Base-by-base conservation (phyloP, 2,113 vertebrate genomes). In the Eptesicus fuscus region DNA sequence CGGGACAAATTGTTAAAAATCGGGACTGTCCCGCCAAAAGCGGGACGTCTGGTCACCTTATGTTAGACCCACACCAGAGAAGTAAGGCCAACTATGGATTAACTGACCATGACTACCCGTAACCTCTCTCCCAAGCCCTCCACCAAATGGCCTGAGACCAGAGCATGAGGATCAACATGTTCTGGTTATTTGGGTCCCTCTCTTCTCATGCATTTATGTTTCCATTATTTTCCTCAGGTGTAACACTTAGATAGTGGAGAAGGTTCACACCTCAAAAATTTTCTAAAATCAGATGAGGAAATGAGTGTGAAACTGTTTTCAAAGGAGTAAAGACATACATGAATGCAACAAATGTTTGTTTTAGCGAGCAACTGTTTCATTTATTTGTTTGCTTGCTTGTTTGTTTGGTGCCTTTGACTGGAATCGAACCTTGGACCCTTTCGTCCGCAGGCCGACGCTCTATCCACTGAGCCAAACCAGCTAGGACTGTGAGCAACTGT, bases 281-380 rank as follows among this genome's bases (percentile, higher is more conserved):
- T 71, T 7, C 88, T 92, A 82, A 78, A 88, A 88, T 74, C 32
- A 78, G 83, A 61, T 30, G 25, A 90, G 23, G 1, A 44, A 67
- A 93, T 22, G 70, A 59, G 59, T 16, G 2, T 51, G 49, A 93
- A 96, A 89, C 74, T 70, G n/a, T 83, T 91, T 93, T 44, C 69
- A 85, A 91, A 86, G 83, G 37, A 69, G 56, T 88, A 84, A 92
- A 85, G 3, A 83, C 7, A 73, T 76, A 18, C 18, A 51, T 28
- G 30, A 71, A 82, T 83, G 23, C 85, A 10, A 42, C 30, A 93
- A 85, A 67, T 42, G 7, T 37, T 92, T 84, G 23, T 94, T 88
- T 92, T 23, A 87, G 80, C 7, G 13, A 91, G 30, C 14, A 96
- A 84, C 7, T 9, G 74, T 53, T 78, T 93, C 32, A 56, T 28